Base-by-base conservation (phyloP, 2,113 vertebrate genomes). In the Pollimyrus isidori region DNA sequence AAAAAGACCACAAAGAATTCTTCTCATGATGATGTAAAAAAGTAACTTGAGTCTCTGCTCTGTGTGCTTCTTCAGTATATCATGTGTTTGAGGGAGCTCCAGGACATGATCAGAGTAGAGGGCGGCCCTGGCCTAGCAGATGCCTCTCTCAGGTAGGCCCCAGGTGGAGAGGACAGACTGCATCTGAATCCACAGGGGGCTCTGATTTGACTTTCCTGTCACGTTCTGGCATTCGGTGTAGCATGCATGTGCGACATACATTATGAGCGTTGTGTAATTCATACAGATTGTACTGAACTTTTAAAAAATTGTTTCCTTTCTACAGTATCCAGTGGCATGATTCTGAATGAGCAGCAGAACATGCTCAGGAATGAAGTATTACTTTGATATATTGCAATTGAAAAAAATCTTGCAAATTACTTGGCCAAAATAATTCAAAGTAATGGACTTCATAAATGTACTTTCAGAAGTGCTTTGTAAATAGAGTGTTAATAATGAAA, bases 31-130 rank as follows among this genome's bases (percentile, higher is more conserved):
- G 6, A 76, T 76, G 35, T 76, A 76, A 15, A 15, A 39, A 19
- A 76, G 15, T 7, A 84, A 46, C 3, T 11, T 86, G 85, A 50
- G 13, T 23, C 10, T 86, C 26, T 52, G 10, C 49, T 88, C 53
- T 46, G 10, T 91, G 89, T 92, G 86, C 39, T 87, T 80, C 89
- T 93, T 21, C 89, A 93, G 93, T 95, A 94, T 91, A 94, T 86
- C 83, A 85, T 91, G 7, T 96, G 92, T 86, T 65, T 95, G 87
- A 95, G 93, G 90, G 94, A 96, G 92, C 89, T 95, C 1, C 90
- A 95, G 89, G 93, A 95, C 73, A 90, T 92, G 90, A 53, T 92
- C 48, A 94, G 93, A 88, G 49, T 3, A 92, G 89, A 92, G 90
- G 13, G 80, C 73, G 89, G 42, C 90, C 92, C 91, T 48, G 92